phyloP scores from a whole-genome alignment of 2,888 invertebrate species.

The Plagiodera versicolora region DNA sequence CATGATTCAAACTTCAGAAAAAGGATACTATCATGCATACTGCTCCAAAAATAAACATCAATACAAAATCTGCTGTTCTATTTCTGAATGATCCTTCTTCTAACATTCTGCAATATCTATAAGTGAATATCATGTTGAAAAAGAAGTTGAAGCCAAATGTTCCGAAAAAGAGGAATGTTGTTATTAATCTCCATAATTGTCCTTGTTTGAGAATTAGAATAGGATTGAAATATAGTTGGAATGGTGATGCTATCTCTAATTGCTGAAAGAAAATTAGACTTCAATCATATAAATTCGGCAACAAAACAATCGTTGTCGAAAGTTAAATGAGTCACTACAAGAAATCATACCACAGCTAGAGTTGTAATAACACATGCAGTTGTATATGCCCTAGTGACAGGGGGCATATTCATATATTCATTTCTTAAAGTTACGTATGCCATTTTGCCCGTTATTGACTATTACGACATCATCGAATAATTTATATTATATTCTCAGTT shows the following conservation, averaged over 20 bases:
- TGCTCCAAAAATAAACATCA: constrained; percentile 97
- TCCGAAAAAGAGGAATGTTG: constrained; percentile 98
- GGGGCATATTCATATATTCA: constrained; percentile 92
- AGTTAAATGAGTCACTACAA: not conserved
- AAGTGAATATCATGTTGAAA: constrained; percentile 99
- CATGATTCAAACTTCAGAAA: constrained; percentile 37
- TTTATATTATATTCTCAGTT: not conserved
- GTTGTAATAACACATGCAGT: constrained; percentile 98
- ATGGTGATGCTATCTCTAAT: constrained; percentile 94
- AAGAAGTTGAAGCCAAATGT: constrained; percentile 98
- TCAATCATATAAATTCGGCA: no score
- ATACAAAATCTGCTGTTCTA: constrained; percentile 95
- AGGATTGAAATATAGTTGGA: constrained; percentile 98
- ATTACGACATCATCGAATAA: constrained; percentile 23
- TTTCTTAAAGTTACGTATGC: constrained; percentile 84
- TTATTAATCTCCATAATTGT: constrained; percentile 94
- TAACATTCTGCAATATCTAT: constrained; percentile 97
- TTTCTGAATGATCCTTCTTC: constrained; percentile 98
- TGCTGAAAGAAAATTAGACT: constrained; percentile 71
- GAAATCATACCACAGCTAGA: constrained; percentile 83
- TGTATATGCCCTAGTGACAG: constrained; percentile 94
- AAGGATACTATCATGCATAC: constrained; percentile 91
- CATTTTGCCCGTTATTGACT: constrained; percentile 57
- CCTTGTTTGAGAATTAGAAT: constrained; percentile 86
- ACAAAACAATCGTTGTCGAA: not conserved